Evolutionary conservation across 1,140 invertebrate species (phyloP).

Genomic region (Goniozus legneri): DNA sequence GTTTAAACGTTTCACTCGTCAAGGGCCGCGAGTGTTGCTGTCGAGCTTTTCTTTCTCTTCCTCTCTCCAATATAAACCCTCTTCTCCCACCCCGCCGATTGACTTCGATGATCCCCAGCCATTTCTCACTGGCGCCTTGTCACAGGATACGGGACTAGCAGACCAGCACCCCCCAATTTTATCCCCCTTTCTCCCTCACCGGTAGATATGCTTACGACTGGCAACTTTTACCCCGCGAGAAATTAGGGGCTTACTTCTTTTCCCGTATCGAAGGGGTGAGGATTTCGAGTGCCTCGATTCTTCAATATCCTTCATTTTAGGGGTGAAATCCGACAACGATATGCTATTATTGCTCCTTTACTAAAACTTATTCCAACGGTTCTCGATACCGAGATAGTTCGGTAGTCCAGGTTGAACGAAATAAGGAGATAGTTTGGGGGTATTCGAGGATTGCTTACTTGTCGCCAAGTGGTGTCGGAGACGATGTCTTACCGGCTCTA

Average conservation of each 20-base stretch:
- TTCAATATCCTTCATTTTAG: too few species aligned
- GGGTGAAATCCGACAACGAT: too few species aligned
- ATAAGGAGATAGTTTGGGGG: constrained; percentile 3
- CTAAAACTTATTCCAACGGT: too few species aligned
- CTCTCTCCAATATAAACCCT: constrained; percentile 53
- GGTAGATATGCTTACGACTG: constrained; percentile 46
- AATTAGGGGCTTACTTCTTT: constrained; percentile 55
- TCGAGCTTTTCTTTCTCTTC: constrained; percentile 16
- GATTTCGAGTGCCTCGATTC: too few species aligned
- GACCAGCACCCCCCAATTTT: not conserved
- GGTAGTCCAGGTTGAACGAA: constrained; percentile 2
- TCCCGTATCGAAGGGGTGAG: too few species aligned
- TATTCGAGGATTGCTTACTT: constrained; percentile 24
- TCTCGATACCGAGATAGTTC: too few species aligned
- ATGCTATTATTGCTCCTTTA: too few species aligned
- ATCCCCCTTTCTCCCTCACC: not conserved
- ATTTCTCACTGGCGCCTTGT: constrained; percentile 17
- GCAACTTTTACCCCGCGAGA: constrained; percentile 51
- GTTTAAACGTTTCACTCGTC: constrained; percentile 50
- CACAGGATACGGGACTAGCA: constrained; percentile 21
- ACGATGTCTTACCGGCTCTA: constrained; percentile 50
- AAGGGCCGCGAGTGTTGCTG: constrained; percentile 33
- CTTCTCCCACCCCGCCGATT: constrained; percentile 40
- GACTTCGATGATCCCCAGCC: constrained; percentile 36
- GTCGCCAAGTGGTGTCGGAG: constrained; percentile 43